These are phyloP conservation scores for Chelon auratus DNA, from an alignment of 2,797 vertebrate species.

Conservation along the genomic window DNA sequence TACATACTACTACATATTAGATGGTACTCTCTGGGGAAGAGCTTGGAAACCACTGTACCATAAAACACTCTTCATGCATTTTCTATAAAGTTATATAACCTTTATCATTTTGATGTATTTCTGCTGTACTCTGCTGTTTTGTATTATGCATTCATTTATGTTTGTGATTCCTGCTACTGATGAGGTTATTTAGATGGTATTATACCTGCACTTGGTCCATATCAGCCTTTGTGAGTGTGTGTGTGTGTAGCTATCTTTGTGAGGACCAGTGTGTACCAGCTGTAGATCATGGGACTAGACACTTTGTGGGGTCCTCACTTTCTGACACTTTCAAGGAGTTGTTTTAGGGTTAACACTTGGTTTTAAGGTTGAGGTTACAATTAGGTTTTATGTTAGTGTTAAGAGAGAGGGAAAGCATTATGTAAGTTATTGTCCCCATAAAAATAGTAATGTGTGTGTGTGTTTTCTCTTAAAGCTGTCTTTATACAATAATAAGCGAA, in stretches of 20 bases:
- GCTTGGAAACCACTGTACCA: constrained; percentile 47
- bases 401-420: neutral
- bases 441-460: too few relatives aligned
- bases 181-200: neutral
- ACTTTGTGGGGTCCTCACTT: neutral
- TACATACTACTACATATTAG: neutral
- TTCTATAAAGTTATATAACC: constrained; percentile 69
- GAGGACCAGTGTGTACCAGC: neutral
- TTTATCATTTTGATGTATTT: constrained; percentile 29
- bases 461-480: too few relatives aligned
- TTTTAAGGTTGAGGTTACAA: neutral
- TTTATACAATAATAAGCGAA: too few relatives aligned
- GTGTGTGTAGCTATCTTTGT: neutral
- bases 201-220: neutral
- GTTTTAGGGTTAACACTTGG: neutral
- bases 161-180: neutral
- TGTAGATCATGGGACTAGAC: neutral
- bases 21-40: constrained; percentile 42
- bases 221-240: neutral
- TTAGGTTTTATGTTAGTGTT: neutral
- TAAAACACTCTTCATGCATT: constrained; percentile 65
- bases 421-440: neutral
- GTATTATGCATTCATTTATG: too few relatives aligned
- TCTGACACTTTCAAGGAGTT: neutral
- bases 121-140: neutral